phyloP scores from a whole-genome alignment of 1,140 invertebrate genomes.

The Ips typographus region DNA sequence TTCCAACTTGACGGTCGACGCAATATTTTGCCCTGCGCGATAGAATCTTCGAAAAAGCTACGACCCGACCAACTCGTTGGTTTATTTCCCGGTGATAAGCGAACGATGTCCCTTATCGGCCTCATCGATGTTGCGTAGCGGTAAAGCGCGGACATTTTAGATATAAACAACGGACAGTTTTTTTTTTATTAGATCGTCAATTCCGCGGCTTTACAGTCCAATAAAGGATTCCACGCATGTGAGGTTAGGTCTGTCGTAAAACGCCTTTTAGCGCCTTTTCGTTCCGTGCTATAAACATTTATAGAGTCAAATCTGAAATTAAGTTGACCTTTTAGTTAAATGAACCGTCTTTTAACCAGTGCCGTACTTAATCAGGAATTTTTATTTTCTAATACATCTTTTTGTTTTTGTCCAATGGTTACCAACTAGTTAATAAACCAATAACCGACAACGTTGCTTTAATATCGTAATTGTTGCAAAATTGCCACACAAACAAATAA shows the following conservation, averaged over 20 bases:
- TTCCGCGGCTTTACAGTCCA: constrained; percentile 4
- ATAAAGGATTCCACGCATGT: constrained; percentile 13
- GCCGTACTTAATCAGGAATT: not conserved
- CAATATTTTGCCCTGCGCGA: constrained; percentile 39
- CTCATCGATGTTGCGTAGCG: not conserved
- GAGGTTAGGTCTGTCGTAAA: constrained; percentile 9
- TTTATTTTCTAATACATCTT: no score
- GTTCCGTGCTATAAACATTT: constrained; percentile 11
- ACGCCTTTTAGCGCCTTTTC: constrained; percentile 8
- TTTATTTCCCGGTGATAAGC: constrained; percentile 14
- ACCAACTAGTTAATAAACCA: no score
- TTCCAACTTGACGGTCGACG: constrained; percentile 19
- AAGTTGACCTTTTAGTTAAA: constrained; percentile 4
- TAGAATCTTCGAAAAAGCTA: constrained; percentile 19
- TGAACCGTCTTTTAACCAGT: not conserved
- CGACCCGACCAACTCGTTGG: constrained; percentile 20
- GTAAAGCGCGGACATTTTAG: constrained; percentile 1
- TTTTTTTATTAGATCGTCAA: constrained; percentile 4
- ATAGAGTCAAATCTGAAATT: constrained; percentile 11
- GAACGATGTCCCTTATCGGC: constrained; percentile 9
- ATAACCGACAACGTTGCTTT: no score
- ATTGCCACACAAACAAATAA: no score
- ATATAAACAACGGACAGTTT: not conserved
- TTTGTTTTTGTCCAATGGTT: no score
- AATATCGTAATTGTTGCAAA: no score